Evolutionary conservation across 2,113 vertebrate genomes (phyloP).

Genomic region (Actenoides hombroni): DNA sequence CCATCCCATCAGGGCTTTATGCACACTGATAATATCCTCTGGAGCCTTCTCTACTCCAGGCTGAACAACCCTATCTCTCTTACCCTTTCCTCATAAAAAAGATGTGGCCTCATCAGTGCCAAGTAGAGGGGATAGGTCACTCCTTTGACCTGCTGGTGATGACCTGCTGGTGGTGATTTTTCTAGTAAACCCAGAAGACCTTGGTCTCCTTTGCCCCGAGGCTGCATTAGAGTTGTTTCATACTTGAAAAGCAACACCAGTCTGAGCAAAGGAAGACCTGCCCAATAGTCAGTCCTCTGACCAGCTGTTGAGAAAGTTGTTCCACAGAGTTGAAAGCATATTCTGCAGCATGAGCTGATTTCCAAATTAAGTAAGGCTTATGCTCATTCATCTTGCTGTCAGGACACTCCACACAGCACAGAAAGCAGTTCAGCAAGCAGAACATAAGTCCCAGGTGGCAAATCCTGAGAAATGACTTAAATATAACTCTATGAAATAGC

Average conservation of each 20-base stretch:
- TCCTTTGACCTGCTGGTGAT: neutral
- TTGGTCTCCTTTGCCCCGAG: neutral
- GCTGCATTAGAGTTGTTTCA: neutral
- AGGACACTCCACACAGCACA: neutral
- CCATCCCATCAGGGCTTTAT: neutral
- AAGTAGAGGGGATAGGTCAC: neutral
- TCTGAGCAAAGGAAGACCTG: neutral
- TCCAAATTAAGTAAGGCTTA: neutral
- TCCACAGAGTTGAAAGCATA: neutral
- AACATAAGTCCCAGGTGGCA: constrained; percentile 1
- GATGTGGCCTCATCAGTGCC: neutral
- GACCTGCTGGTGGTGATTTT: neutral
- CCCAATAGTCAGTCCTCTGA: neutral
- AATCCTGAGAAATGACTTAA: constrained; percentile 11
- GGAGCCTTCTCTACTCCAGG: neutral
- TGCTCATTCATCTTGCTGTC: constrained; percentile 43
- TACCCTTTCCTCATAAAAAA: neutral
- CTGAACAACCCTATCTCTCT: neutral
- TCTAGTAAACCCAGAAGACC: neutral
- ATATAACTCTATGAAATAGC: neutral
- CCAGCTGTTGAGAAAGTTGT: constrained; percentile 28
- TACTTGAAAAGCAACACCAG: neutral
- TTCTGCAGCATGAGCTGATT: constrained; percentile 1
- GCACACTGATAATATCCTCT: neutral
- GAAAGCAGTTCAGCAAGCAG: constrained; percentile 10